Conservation (phyloP, 2,797 vertebrate genomes). For the Hydrocynus forskahlii region DNA sequence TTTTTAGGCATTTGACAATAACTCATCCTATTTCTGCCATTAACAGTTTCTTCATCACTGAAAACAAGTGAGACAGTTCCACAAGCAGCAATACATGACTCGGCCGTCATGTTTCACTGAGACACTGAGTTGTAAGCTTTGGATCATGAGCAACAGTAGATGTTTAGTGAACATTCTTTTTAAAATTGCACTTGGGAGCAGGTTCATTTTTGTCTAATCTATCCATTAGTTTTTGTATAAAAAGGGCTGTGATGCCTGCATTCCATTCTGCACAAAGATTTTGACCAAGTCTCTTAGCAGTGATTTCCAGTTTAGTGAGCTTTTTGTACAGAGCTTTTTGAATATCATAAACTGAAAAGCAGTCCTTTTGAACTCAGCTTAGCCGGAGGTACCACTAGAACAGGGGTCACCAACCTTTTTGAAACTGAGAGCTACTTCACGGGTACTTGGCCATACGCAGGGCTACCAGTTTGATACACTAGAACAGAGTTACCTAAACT, state of each 20-base stretch:
- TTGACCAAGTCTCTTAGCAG: background rate
- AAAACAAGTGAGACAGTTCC: background rate
- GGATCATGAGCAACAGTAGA: background rate
- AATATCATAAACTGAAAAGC: background rate
- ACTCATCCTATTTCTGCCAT: background rate
- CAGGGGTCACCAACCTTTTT: no score
- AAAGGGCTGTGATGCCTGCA: no score
- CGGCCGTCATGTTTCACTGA: background rate
- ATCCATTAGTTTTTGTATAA: background rate
- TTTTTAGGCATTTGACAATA: background rate
- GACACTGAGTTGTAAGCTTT: background rate
- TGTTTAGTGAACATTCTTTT: background rate
- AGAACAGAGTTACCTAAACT: no score
- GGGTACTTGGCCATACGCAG: no score
- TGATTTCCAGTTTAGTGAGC: background rate
- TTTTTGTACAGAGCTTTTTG: background rate
- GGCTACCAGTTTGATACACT: no score
- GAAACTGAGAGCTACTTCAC: no score
- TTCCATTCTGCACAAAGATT: background rate
- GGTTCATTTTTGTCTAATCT: background rate
- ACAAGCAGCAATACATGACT: slow-evolving; percentile 15
- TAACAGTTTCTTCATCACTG: background rate
- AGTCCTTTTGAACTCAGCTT: background rate
- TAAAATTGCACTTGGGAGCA: no score
- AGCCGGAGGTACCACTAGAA: no score